Evolutionary conservation across 2,113 vertebrate species (phyloP), one percentile per base, ranked within the genome.

Genomic region (Barnardius zonarius): DNA sequence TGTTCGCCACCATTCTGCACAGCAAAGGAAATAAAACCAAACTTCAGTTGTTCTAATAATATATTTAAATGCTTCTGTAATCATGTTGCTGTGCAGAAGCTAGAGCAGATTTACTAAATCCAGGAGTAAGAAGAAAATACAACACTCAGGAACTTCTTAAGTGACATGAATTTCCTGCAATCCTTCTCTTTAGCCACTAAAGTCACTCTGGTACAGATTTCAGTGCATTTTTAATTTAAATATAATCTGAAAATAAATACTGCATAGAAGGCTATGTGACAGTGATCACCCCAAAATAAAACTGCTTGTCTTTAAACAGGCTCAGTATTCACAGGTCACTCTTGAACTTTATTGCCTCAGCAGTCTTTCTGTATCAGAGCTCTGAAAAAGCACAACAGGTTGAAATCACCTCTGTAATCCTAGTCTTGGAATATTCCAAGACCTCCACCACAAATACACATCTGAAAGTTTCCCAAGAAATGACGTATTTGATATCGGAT

Each of bases 1-100:
- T n/a, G 98, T 86, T 94, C 98, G 97, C 99, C 98, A 99, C 99
- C 99, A 99, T 88, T 99, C 99, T 98, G 97, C 68, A 97, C 49
- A 95, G 1, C 94, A 96, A 96, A 93, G 87, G 48, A 93, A 88
- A 91, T 22, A 91, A 86, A 92, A 79, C 27, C 43, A 97, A 74
- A 68, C n/a, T 51, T 91, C 76, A 94, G 52, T 37, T 66, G 13
- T 37, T 90, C 31, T 10, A 83, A 17, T 10, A 27, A 13, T 5
- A 4, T 5, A 64, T 27, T 49, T 19, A 37, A 52, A 15, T 33
- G 35, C 15, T 72, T 54, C 25, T 30, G 23, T 22, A 87, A 84
- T 28, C 23, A 35, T 16, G 35, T 10, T 74, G 52, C 23, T 27
- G 13, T 33, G 23, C 12, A 27, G 27, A 23, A 81, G 19, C 61